Percentiles rank a stretch among this genome's conserved stretches.
phyloP scores from a whole-genome alignment of 1,140 invertebrate species.

The Elymnias hypermnestra region DNA sequence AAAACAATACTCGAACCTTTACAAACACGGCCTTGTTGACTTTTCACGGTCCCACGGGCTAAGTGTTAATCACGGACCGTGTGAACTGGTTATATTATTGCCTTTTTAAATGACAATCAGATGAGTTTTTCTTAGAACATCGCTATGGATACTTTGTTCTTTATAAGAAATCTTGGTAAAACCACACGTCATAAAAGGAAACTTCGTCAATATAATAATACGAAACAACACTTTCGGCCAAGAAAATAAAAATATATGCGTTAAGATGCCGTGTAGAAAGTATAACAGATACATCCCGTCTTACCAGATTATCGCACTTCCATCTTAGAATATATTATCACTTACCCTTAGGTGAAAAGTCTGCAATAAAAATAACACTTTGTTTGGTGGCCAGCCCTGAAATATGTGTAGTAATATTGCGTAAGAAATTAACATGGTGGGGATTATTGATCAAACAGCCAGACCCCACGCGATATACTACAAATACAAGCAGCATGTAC shows the following conservation, averaged over 20 bases:
- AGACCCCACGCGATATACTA: slow-evolving; percentile 16
- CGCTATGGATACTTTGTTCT: not conserved
- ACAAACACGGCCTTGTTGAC: slow-evolving; percentile 26
- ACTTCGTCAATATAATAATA: no score
- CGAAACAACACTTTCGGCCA: no score
- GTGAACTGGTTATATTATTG: slow-evolving; percentile 24
- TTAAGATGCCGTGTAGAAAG: no score
- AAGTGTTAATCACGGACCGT: slow-evolving; percentile 24
- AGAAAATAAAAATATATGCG: no score
- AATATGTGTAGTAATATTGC: slow-evolving; percentile 1
- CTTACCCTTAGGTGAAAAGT: no score
- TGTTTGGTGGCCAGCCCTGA: slow-evolving; percentile 3
- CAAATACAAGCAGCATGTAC: slow-evolving; percentile 7
- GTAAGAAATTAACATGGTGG: slow-evolving; percentile 28
- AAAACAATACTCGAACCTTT: slow-evolving; percentile 18
- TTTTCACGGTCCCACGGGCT: slow-evolving; percentile 27
- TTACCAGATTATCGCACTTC: no score
- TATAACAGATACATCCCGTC: no score
- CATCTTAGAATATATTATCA: no score
- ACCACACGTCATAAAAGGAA: no score
- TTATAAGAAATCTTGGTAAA: no score
- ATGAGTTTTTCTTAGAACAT: not conserved
- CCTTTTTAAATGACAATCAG: not conserved
- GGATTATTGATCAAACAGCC: slow-evolving; percentile 46
- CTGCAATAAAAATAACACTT: no score